phyloP scores from a whole-genome alignment of 2,888 invertebrate species.

The Lutraria lutraria region DNA sequence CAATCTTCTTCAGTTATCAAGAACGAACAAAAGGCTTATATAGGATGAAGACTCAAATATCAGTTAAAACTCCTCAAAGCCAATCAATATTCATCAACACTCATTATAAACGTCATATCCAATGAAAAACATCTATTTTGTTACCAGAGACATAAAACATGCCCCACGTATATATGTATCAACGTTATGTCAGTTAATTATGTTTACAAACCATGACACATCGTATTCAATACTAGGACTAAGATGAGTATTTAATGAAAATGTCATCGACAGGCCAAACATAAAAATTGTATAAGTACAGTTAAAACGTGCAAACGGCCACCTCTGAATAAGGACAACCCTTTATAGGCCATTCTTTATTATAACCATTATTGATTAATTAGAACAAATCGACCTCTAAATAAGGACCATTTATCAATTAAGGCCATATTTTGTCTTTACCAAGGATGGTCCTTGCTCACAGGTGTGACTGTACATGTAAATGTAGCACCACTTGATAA shows the following conservation, averaged over 20 bases:
- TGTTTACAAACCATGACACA: background rate
- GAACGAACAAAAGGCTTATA: background rate
- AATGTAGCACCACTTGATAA: too few species aligned
- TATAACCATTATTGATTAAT: too few species aligned
- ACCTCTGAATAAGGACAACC: too few species aligned
- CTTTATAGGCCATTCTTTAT: too few species aligned
- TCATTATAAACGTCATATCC: background rate
- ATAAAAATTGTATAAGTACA: too few species aligned
- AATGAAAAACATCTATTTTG: slow-evolving; percentile 20
- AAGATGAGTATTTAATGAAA: background rate
- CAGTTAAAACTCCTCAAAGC: background rate
- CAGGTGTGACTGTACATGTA: too few species aligned
- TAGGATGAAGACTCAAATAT: background rate
- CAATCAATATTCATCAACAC: slow-evolving; percentile 3
- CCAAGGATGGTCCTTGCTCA: too few species aligned
- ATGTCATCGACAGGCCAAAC: too few species aligned
- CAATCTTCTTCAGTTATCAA: background rate
- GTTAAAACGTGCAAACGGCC: too few species aligned
- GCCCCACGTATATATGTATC: background rate
- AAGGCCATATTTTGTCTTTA: too few species aligned
- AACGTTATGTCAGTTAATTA: background rate
- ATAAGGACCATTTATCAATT: too few species aligned
- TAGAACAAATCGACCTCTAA: too few species aligned
- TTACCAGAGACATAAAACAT: background rate
- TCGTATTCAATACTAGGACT: background rate